Evolutionary conservation across 2,113 vertebrate species (phyloP).

Genomic region (Chionodraco myersi): DNA sequence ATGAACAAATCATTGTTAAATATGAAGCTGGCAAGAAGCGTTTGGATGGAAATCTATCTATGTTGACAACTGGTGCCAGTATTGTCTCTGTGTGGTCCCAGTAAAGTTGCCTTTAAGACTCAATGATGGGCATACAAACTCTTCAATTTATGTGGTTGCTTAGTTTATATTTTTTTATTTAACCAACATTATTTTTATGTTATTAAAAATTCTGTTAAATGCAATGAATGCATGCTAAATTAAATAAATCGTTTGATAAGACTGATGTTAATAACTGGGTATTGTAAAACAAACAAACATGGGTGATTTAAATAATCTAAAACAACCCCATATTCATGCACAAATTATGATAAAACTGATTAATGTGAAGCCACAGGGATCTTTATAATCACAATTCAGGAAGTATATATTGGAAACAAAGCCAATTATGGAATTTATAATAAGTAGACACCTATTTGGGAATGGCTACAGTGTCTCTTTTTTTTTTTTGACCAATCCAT

Average conservation of each 20-base stretch:
- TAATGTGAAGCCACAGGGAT: slow-evolving; percentile 6
- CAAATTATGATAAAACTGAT: background rate
- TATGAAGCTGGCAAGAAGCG: too few species aligned
- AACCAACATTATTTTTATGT: background rate
- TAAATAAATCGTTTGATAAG: background rate
- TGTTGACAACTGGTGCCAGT: too few species aligned
- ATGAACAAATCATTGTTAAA: too few species aligned
- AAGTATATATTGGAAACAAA: slow-evolving; percentile 12
- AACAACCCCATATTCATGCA: slow-evolving; percentile 3
- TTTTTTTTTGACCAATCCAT: slow-evolving; percentile 27
- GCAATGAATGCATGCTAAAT: background rate
- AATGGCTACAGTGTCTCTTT: slow-evolving; percentile 13
- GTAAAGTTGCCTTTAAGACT: slow-evolving; percentile 15
- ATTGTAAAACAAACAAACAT: slow-evolving; percentile 6
- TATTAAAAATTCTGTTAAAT: background rate
- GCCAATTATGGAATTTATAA: slow-evolving; percentile 6
- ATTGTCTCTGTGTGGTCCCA: background rate
- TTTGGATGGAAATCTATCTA: too few species aligned
- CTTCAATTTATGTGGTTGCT: background rate
- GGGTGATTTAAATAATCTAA: background rate
- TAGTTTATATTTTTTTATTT: background rate
- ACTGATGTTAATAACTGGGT: background rate
- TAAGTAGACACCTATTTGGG: background rate
- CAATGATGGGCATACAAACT: background rate
- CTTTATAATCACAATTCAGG: slow-evolving; percentile 7